Evolutionary conservation across 2,113 vertebrate genomes (phyloP).

Genomic region (Oxyruncus cristatus): DNA sequence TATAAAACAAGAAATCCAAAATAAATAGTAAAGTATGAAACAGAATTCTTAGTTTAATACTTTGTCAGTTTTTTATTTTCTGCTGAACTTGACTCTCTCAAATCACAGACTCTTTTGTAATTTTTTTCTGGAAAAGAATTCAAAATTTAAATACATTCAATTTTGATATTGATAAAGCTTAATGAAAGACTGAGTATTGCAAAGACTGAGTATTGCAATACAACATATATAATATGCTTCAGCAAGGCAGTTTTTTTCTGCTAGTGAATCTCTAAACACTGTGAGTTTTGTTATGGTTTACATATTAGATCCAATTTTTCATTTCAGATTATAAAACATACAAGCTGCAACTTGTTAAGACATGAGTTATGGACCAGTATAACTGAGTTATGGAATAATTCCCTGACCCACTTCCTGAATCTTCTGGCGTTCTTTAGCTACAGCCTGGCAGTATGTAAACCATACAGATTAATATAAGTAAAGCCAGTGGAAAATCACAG

Average conservation of each 20-base stretch:
- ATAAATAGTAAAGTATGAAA: background rate
- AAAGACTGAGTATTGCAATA: background rate
- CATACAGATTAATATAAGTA: slow-evolving; percentile 39
- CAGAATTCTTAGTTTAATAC: background rate
- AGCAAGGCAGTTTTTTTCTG: background rate
- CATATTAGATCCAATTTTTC: slow-evolving; percentile 53
- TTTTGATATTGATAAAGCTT: background rate
- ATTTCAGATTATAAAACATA: slow-evolving; percentile 61
- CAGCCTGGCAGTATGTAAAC: slow-evolving; percentile 55
- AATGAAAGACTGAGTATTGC: background rate
- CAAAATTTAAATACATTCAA: background rate
- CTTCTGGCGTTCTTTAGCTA: slow-evolving; percentile 33
- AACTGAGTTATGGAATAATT: slow-evolving; percentile 66
- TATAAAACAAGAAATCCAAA: background rate
- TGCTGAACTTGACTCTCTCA: background rate
- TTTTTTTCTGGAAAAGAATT: background rate
- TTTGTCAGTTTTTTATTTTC: background rate
- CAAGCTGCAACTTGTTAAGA: slow-evolving; percentile 69
- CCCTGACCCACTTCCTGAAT: slow-evolving; percentile 66
- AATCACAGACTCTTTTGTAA: background rate
- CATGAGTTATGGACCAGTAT: slow-evolving; percentile 59
- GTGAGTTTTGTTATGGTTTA: slow-evolving; percentile 39
- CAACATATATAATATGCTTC: background rate
- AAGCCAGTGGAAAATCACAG: slow-evolving; percentile 44
- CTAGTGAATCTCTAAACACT: slow-evolving; percentile 10